These are phyloP conservation scores for Camponotus floridanus DNA, from an alignment of 1,140 invertebrate species.

Conservation along the genomic window DNA sequence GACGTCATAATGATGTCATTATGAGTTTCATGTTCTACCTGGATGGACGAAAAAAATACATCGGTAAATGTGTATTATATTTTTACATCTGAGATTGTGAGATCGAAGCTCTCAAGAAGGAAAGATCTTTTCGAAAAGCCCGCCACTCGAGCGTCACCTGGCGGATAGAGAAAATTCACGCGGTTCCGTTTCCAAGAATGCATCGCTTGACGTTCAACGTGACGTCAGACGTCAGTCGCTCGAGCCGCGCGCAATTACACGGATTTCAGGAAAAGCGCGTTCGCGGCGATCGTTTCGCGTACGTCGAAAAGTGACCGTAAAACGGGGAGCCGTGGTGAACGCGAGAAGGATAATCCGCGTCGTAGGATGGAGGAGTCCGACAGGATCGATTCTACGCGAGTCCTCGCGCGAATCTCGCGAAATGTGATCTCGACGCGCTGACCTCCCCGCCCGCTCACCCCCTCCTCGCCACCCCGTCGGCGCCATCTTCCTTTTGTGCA, in stretches of 20 bases:
- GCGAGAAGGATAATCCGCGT: neutral
- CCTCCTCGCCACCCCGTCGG: too few species aligned
- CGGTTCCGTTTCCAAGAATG: conserved; percentile 74
- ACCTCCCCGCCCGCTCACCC: neutral
- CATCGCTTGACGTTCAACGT: conserved; percentile 66
- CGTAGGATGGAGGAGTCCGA: neutral
- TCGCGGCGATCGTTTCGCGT: too few species aligned
- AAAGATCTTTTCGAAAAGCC: conserved; percentile 49
- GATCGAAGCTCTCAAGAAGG: too few species aligned
- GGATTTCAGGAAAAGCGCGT: too few species aligned
- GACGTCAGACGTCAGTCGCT: conserved; percentile 76
- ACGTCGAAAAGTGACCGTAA: too few species aligned
- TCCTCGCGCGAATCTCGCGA: neutral
- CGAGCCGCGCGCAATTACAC: neutral
- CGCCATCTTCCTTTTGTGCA: conserved; percentile 46
- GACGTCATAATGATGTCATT: too few species aligned
- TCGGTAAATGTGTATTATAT: too few species aligned
- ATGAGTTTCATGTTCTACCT: too few species aligned
- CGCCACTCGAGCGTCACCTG: conserved; percentile 19
- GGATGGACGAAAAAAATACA: too few species aligned
- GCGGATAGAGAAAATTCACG: neutral
- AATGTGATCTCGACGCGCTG: neutral
- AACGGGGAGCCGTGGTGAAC: neutral
- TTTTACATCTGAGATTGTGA: too few species aligned
- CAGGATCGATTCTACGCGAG: neutral